phyloP scores from a whole-genome alignment of 2,113 vertebrate species.

The Epinephelus lanceolatus region DNA sequence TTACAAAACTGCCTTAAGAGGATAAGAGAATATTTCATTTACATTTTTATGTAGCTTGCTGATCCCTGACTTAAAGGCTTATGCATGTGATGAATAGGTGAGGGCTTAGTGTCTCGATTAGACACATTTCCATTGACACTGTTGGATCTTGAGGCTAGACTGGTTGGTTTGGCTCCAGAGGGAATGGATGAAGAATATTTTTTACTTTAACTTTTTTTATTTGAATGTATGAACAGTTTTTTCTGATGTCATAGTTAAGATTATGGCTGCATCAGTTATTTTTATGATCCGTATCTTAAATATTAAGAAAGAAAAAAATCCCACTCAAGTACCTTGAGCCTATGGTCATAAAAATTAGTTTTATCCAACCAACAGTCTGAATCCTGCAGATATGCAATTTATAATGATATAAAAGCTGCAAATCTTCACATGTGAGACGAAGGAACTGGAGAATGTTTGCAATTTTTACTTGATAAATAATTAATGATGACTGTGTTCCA shows the following conservation, averaged over 20 bases:
- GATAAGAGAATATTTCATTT: constrained; percentile 49
- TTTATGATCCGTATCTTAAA: neutral
- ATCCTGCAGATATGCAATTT: neutral
- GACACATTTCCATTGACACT: constrained; percentile 2
- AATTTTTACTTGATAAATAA: neutral
- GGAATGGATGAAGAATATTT: neutral
- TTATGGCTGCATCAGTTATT: neutral
- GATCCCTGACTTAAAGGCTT: constrained; percentile 37
- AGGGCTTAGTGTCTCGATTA: constrained; percentile 19
- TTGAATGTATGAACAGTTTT: neutral
- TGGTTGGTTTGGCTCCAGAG: neutral
- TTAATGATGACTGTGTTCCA: too few relatives aligned
- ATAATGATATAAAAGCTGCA: neutral
- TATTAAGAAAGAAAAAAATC: neutral
- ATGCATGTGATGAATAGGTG: constrained; percentile 24
- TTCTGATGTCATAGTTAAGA: neutral
- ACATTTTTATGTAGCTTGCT: constrained; percentile 39
- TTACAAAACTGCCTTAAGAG: constrained; percentile 47
- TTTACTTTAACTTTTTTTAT: neutral
- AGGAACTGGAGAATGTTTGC: neutral
- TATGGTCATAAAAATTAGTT: neutral
- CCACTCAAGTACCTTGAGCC: neutral
- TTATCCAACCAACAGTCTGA: neutral
- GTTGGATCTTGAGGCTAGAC: neutral
- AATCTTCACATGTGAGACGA: neutral